Base-by-base conservation (phyloP, 2,797 vertebrate species). In the Kryptolebias ocellatus region DNA sequence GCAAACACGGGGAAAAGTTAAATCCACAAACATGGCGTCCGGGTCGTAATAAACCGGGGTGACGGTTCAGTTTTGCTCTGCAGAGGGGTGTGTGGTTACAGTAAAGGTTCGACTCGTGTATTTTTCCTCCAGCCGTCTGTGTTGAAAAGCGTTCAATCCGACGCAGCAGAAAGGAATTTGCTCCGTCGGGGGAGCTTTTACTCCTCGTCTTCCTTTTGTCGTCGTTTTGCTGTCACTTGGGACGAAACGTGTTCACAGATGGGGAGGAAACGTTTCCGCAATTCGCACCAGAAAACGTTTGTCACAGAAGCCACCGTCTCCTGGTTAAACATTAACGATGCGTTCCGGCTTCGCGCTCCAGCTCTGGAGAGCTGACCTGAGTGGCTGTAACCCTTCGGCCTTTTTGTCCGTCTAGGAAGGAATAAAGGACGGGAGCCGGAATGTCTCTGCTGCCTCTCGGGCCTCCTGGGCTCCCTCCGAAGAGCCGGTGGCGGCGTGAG, bases 61-160 rank as follows among this genome's bases (percentile, higher is more conserved):
- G 28, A 49, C 42, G n/a, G 5, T 53, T 42, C 6, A 17, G 8
- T 24, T 15, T 11, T 8, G 9, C 11, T 7, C 11, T 39, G 37
- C 37, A 39, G 8, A 10, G 8, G 37, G 34, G 6, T 37, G 37
- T 51, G 12, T 4, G 16, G 2, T 20, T 39, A 24, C 4, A 14
- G 15, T 44, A 44, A 56, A 39, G 44, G 39, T 57, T 9, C 4
- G 8, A 49, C 14, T 15, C 15, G 15, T 16, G 18, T 17, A 16
- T 42, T 1, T 34, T 34, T 34, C 7, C 7, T 34, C 31, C 18
- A 39, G 42, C n/a, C 8, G 44, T 31, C 45, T 11, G 27, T 54
- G 42, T 28, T 45, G 4, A 17, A 46, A 66, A 62, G 34, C 67
- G 74, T 67, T 68, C 57, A 56, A 51, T 55, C 67, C 54, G 53